phyloP scores from a whole-genome alignment of 2,797 vertebrate genomes.

The Falco naumanni region DNA sequence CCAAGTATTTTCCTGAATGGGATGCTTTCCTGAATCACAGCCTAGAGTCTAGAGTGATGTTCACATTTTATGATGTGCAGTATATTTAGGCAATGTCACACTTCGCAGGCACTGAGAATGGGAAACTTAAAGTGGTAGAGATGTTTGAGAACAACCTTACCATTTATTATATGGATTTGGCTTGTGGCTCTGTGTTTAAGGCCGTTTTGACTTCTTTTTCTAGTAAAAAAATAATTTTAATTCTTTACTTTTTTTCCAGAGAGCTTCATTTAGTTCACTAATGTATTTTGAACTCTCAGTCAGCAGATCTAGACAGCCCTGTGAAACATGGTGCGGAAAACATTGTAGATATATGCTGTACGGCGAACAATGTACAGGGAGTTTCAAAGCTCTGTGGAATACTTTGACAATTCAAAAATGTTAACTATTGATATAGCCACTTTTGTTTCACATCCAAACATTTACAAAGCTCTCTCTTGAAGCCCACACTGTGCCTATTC shows the following conservation, averaged over 20 bases:
- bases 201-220: neutral
- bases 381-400: neutral
- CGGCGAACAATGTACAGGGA: accelerated
- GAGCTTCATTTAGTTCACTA: neutral
- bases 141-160: neutral
- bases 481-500: neutral
- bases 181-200: neutral
- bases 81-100: conserved; percentile 12
- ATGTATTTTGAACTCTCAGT: neutral
- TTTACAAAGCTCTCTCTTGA: neutral
- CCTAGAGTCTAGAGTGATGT: neutral
- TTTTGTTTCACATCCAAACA: neutral
- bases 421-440: neutral
- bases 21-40: neutral
- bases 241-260: neutral
- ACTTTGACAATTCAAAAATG: neutral
- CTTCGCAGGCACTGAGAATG: neutral
- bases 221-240: neutral
- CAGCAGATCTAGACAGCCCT: neutral
- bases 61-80: neutral
- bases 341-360: neutral
- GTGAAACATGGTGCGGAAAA: neutral
- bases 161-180: neutral
- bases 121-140: neutral
- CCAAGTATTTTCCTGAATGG: conserved; percentile 9